Evolutionary conservation across 2,797 vertebrate species (phyloP).

Genomic region (Parambassis ranga): DNA sequence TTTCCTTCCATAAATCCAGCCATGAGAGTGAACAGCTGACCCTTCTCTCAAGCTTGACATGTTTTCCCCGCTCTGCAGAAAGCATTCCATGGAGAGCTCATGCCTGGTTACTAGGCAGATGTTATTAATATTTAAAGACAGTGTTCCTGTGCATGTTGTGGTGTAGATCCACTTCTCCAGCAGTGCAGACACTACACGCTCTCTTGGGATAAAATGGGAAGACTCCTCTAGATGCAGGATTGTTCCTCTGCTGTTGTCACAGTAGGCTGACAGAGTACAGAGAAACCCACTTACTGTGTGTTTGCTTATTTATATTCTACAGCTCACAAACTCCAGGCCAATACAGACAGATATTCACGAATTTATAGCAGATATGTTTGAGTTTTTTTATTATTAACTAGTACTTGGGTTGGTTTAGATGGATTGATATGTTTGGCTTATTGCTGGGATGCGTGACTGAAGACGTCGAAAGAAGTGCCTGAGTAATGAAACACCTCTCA

Average conservation of each 20-base stretch:
- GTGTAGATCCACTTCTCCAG: conserved; percentile 61
- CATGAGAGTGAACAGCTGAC: conserved; percentile 46
- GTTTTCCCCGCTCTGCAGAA: conserved; percentile 8
- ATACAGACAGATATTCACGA: not conserved
- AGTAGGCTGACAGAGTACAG: conserved; percentile 63
- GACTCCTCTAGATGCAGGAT: conserved; percentile 39
- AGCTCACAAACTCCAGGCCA: conserved; percentile 5
- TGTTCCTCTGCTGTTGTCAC: conserved; percentile 27
- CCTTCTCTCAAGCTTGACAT: conserved; percentile 19
- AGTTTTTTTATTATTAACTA: not conserved
- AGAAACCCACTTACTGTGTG: conserved; percentile 64
- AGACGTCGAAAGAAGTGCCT: conserved; percentile 29
- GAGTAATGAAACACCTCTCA: conserved; percentile 65
- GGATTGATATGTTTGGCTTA: not conserved
- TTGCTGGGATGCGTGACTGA: conserved; percentile 25
- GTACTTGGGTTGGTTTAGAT: conserved; percentile 2
- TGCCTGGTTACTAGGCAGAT: conserved; percentile 76
- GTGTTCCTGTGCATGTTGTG: conserved; percentile 53
- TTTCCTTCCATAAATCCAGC: conserved; percentile 18
- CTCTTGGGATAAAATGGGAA: conserved; percentile 36
- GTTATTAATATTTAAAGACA: conserved; percentile 78
- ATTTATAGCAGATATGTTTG: not conserved
- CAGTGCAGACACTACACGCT: conserved; percentile 44
- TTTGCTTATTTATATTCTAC: conserved; percentile 70
- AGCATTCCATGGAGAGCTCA: conserved; percentile 23